Evolutionary conservation across 2,797 vertebrate species (phyloP), one percentile per base, ranked within the genome.

Genomic region (Gambelia wislizenii): DNA sequence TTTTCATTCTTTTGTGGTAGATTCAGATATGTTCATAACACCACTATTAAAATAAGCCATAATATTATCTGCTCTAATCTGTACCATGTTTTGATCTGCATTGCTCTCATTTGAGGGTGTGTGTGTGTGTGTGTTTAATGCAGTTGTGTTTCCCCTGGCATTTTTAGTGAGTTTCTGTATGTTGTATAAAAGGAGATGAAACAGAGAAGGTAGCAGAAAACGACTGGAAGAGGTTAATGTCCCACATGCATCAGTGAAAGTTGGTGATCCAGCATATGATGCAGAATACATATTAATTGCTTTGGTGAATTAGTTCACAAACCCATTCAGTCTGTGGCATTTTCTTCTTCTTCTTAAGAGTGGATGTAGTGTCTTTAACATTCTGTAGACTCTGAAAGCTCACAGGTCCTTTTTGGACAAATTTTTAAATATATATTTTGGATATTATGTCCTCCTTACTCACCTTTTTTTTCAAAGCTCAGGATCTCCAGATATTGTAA

Each of bases 1-100:
- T 39, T 74, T 90, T 89, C 74, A 81, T 80, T 81, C 67, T 85
- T 18, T 52, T 83, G 25, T 16, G 6, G 22, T 52, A 42, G n/a
- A 61, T 52, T 90, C 59, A 90, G 81, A 52, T 52, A 76, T 44
- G 25, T 54, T 20, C 74, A 39, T 49, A 64, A 42, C 49, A 52
- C 9, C 18, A 39, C 9, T 52, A 33, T 47, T 77, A 33, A 78
- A 36, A n/a, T 59, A 39, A 6, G n/a, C 64, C 36, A 12, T 54
- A 77, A n/a, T 70, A 36, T 47, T 72, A 1, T 64, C 79, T 61
- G 12, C 30, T 76, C 56, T 81, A 81, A 67, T 9, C 27, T 56
- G 6, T 33, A 44, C 6, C 39, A 39, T 81, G 39, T 69, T 85
- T 85, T 70, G 76, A 85, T 78, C 12, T 79, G 39, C 87, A 84